phyloP scores from a whole-genome alignment of 2,113 vertebrate genomes.

The Scophthalmus maximus region DNA sequence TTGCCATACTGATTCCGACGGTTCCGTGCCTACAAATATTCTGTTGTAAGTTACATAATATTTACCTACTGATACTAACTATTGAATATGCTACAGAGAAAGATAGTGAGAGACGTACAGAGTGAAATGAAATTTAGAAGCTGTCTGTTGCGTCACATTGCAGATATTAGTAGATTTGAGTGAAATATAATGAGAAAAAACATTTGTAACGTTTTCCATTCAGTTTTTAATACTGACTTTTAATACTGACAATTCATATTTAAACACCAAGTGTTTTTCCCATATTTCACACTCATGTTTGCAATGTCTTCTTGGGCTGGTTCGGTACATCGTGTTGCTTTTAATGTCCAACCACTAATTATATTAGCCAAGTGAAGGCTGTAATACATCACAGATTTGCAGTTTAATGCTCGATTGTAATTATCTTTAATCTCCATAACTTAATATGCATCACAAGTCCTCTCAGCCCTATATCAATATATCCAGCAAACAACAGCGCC shows the following conservation, averaged over 20 bases:
- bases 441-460: constrained; percentile 25
- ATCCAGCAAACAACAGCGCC: constrained; percentile 25
- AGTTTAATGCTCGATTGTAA: constrained; percentile 39
- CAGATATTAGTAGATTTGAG: not conserved
- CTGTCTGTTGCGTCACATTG: too few relatives aligned
- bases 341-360: constrained; percentile 51
- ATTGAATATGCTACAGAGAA: not conserved
- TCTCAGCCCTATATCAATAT: constrained; percentile 33
- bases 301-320: constrained; percentile 25
- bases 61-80: too few relatives aligned
- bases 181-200: constrained; percentile 8
- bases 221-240: constrained; percentile 7
- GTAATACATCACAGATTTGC: constrained; percentile 42
- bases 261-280: not conserved
- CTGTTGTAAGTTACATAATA: too few relatives aligned
- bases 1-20: too few relatives aligned
- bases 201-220: constrained; percentile 12
- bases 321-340: constrained; percentile 24
- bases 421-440: constrained; percentile 42
- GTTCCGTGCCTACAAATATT: not conserved
- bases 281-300: constrained; percentile 4
- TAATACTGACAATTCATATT: not conserved
- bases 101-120: not conserved
- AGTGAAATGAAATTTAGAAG: too few relatives aligned
- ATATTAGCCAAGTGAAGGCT: constrained; percentile 15